A percentile compares a stretch with the other conserved stretches of the same genome.
Conservation (phyloP, 2,113 vertebrate species). For the Podarcis cretensis region DNA sequence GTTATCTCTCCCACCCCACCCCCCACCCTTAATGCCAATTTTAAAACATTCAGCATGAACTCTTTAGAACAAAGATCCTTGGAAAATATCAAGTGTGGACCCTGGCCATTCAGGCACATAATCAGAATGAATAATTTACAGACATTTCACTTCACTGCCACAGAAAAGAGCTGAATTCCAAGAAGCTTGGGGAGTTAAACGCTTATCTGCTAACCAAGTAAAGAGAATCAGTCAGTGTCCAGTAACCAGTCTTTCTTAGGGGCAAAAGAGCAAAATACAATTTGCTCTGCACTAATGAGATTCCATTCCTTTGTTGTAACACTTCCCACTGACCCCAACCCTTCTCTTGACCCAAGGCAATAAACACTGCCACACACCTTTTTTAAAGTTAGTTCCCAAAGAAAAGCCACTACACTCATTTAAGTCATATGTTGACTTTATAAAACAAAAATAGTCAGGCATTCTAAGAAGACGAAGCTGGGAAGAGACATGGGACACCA, state of each 20-base stretch:
- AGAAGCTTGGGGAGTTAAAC: slow-evolving; percentile 84
- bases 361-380: background rate
- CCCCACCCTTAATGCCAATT: background rate
- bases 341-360: too few species aligned
- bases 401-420: background rate
- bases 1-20: background rate
- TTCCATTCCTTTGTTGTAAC: background rate
- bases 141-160: slow-evolving; percentile 62
- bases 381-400: background rate
- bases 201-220: slow-evolving; percentile 77
- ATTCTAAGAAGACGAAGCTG: background rate
- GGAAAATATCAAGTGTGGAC: slow-evolving; percentile 61
- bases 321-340: background rate
- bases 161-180: slow-evolving; percentile 75
- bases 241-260: slow-evolving; percentile 49
- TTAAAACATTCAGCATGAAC: slow-evolving; percentile 47
- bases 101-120: slow-evolving; percentile 68
- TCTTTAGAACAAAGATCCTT: slow-evolving; percentile 62
- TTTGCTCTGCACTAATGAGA: background rate
- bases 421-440: background rate
- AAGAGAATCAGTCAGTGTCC: slow-evolving; percentile 62
- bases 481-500: background rate
- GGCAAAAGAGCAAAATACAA: slow-evolving; percentile 6
- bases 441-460: accelerated
- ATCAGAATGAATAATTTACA: slow-evolving; percentile 83